phyloP scores from a whole-genome alignment of 2,888 invertebrate genomes.

The Amphipyra tragopoginis region DNA sequence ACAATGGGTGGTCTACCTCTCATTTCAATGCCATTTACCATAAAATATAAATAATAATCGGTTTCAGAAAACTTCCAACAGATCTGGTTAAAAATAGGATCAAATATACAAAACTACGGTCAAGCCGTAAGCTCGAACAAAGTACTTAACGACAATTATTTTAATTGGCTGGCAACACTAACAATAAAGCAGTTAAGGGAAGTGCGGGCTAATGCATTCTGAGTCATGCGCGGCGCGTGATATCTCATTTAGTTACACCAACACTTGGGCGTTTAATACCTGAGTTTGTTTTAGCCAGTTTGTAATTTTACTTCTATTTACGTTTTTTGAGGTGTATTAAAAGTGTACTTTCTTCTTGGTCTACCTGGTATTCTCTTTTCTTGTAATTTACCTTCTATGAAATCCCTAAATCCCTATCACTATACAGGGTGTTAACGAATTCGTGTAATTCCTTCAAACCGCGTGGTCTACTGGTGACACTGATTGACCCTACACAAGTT shows the following conservation, averaged over 20 bases:
- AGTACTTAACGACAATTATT: constrained; percentile 31
- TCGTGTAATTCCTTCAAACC: too few species aligned
- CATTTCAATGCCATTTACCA: too few species aligned
- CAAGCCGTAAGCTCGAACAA: constrained; percentile 1
- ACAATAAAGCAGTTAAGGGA: constrained; percentile 16
- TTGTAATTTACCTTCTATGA: too few species aligned
- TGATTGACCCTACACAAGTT: too few species aligned
- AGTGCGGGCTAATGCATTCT: constrained; percentile 42
- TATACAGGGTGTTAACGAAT: too few species aligned
- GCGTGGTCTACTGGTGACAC: too few species aligned
- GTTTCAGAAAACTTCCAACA: background rate
- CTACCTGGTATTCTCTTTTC: too few species aligned
- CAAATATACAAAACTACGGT: background rate
- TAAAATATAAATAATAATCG: too few species aligned
- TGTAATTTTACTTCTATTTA: background rate
- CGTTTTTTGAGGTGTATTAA: too few species aligned
- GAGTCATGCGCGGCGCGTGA: constrained; percentile 42
- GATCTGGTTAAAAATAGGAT: background rate
- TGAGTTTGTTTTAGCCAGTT: constrained; percentile 7
- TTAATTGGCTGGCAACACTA: constrained; percentile 38
- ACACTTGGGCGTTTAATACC: constrained; percentile 14
- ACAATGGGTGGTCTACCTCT: too few species aligned
- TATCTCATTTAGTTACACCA: constrained; percentile 38
- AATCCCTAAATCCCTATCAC: too few species aligned
- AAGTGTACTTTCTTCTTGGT: too few species aligned